Evolutionary conservation across 2,888 invertebrate genomes (phyloP), one percentile per base, ranked within the genome.

Genomic region (Microdon myrmicae): DNA sequence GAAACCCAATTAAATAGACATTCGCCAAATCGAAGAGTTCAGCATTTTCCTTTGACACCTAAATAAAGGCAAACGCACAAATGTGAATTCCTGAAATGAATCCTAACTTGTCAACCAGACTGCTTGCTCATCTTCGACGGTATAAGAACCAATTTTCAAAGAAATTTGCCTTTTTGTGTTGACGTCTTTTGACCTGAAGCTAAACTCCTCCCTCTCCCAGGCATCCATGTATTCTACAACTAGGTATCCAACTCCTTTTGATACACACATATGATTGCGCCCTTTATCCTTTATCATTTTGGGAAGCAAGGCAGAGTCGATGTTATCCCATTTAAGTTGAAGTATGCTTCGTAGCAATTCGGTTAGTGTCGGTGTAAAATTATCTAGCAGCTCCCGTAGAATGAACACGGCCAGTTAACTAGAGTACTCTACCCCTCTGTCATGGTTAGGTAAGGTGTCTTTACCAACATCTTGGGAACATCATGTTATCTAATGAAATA

Each of bases 401-500:
- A 12, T 26, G 32, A 13, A 25, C 10, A 10, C 10, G 9, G 2
- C 14, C 17, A 8, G 41, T 38, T n/a, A n/a, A n/a, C n/a, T n/a
- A n/a, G n/a, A n/a, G n/a, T n/a, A n/a, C n/a, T n/a, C n/a, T n/a
- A 31, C 8, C 41, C 39, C 35, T 31, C 38, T 16, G 25, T 34
- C n/a, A n/a, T n/a, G 32, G 35, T 51, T 56, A 64, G 64, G 64
- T 64, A 43, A 64, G 64, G 64, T 64, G 64, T 64, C 64, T 64
- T 64, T 58, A 58, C 64, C 64, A 58, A 64, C 64, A 64, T 64
- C 64, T 64, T 64, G 64, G 64, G 64, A 64, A 64, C 64, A 64
- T 64, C 64, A 53, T 64, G 64, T 64, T 64, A 64, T 64, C 64
- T 64, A 64, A 64, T 58, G 64, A 64, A 64, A 64, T 64, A 64